These are phyloP conservation scores for Polypterus bichir DNA, from an alignment of 2,113 vertebrate genomes.

Conservation along the genomic window DNA sequence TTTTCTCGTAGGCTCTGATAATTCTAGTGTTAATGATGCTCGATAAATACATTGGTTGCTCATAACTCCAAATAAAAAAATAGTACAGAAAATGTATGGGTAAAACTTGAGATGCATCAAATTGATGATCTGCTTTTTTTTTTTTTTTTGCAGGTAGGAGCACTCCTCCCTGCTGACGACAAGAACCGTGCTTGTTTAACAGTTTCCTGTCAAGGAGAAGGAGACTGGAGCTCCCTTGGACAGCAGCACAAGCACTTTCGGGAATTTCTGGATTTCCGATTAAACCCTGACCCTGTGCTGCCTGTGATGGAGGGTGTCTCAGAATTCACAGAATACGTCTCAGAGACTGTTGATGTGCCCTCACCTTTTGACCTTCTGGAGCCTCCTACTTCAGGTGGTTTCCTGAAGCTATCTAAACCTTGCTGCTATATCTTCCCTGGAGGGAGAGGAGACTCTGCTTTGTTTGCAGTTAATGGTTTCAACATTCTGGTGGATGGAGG, in stretches of 20 bases:
- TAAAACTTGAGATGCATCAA: too few species aligned
- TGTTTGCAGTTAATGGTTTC: conserved; percentile 95
- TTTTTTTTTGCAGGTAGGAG: conserved; percentile 57
- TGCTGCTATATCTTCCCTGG: conserved; percentile 98
- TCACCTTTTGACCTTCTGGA: conserved; percentile 93
- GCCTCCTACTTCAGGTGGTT: conserved; percentile 91
- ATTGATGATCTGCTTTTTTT: neutral
- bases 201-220: conserved; percentile 74
- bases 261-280: conserved; percentile 59
- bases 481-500: conserved; percentile 94
- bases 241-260: conserved; percentile 56
- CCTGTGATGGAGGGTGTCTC: conserved; percentile 85
- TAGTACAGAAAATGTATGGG: too few species aligned
- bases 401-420: conserved; percentile 91
- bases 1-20: too few species aligned
- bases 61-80: too few species aligned
- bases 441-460: conserved; percentile 86
- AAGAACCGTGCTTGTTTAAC: conserved; percentile 65
- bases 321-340: conserved; percentile 86
- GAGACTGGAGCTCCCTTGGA: conserved; percentile 77
- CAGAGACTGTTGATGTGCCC: conserved; percentile 83
- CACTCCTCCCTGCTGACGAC: conserved; percentile 58
- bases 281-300: conserved; percentile 72
- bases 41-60: too few species aligned
- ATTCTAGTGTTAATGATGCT: too few species aligned